Conservation (phyloP, 2,888 invertebrate genomes). For the Mesorhabditis belari region DNA sequence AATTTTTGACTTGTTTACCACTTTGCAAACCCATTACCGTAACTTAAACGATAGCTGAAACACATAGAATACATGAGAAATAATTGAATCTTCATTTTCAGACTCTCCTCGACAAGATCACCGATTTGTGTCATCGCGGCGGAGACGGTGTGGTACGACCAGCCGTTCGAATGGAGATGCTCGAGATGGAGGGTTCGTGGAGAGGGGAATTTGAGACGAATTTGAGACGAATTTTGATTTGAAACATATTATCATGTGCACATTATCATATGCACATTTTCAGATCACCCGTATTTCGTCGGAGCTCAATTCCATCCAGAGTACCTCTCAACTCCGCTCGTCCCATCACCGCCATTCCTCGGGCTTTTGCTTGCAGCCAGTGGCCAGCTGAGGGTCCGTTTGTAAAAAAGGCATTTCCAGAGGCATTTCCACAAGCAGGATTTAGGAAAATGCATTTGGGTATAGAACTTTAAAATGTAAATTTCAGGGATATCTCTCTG, state of each 20-base stretch:
- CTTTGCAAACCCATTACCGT: no score
- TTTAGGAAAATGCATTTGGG: no score
- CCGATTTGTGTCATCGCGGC: conserved; percentile 42
- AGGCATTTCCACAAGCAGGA: no score
- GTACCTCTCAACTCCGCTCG: conserved; percentile 67
- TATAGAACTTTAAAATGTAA: no score
- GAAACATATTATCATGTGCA: not conserved
- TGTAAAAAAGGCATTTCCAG: no score
- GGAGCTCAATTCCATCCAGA: conserved; percentile 97
- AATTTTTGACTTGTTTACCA: no score
- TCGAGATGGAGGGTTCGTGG: conserved; percentile 66
- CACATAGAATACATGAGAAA: no score
- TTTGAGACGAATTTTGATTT: not conserved
- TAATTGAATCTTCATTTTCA: conserved; percentile 1
- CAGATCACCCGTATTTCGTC: conserved; percentile 81
- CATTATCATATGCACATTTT: conserved; percentile 8
- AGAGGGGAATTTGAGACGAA: not conserved
- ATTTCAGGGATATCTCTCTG: no score
- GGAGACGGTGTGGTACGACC: conserved; percentile 39
- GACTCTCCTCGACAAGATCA: conserved; percentile 35
- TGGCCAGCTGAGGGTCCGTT: conserved; percentile 64
- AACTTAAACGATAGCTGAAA: no score
- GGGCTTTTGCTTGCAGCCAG: conserved; percentile 84
- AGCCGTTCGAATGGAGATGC: conserved; percentile 81
- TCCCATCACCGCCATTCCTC: conserved; percentile 82